These are phyloP conservation scores for Chlorodrepanis virens DNA, from an alignment of 2,113 vertebrate genomes.

Conservation along the genomic window DNA sequence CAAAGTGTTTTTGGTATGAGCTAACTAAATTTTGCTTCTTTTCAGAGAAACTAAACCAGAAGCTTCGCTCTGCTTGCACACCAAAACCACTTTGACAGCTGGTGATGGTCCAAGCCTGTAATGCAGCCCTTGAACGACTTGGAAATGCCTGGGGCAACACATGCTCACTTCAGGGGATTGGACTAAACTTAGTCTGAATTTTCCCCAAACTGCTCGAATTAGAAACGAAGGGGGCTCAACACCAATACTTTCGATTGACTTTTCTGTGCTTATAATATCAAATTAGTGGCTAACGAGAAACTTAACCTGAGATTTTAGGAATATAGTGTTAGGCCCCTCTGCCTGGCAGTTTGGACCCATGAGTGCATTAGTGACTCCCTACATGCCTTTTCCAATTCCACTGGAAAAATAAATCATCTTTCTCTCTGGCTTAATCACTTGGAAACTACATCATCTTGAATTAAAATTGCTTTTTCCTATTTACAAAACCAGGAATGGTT, in stretches of 20 bases:
- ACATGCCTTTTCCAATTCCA: background rate
- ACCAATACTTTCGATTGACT: background rate
- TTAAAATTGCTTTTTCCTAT: constrained; percentile 41
- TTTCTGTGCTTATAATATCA: background rate
- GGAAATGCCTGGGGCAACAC: background rate
- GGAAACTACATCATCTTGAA: constrained; percentile 15
- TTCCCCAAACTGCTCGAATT: background rate
- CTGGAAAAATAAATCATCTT: constrained; percentile 31
- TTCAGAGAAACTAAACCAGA: background rate
- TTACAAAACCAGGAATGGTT: constrained; percentile 14
- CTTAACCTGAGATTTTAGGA: background rate
- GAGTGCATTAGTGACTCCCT: background rate
- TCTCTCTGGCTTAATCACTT: constrained; percentile 23
- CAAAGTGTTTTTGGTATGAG: background rate
- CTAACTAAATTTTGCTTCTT: background rate
- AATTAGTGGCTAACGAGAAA: background rate
- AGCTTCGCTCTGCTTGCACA: background rate
- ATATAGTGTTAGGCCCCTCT: background rate
- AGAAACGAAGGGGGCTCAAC: background rate
- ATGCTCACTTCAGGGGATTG: background rate
- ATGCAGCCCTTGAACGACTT: background rate
- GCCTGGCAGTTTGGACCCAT: background rate
- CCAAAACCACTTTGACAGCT: background rate
- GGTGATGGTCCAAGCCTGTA: background rate
- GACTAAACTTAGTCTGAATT: background rate